Base-by-base conservation (phyloP, 1,140 invertebrate species). In the Cydia fagiglandana region DNA sequence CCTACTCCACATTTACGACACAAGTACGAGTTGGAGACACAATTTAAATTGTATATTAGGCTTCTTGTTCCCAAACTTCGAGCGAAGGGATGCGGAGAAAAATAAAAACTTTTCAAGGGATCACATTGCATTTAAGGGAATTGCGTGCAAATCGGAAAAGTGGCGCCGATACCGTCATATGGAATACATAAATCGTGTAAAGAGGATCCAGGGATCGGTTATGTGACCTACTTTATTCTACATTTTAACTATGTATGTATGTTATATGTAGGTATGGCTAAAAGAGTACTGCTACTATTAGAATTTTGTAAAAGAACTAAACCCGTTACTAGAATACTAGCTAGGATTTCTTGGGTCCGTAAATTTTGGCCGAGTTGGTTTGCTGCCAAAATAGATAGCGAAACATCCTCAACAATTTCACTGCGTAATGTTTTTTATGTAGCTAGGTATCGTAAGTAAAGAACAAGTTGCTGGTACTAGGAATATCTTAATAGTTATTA, bases 1-100 rank as follows among this genome's bases (percentile, higher is more conserved):
- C 80, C 77, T 74, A 56, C 38, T 73, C 75, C 75, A 73, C 81
- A 73, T 85, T 87, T 83, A 82, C 82, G 81, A 84, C 73, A 68
- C 80, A 76, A 84, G 85, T 83, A 83, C 81, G 79, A 84, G 76
- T 79, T 82, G 13, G 80, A 81, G 82, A 82, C 83, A 84, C 84
- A 85, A 70, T 70, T 70, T 70, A 70, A 70, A 70, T 70, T 70
- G 66, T 70, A 70, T 70, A 70, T 70, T 70, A 70, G 64, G 28
- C 30, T 68, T 68, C 75, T 76, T 75, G 66, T 38, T 77, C 50
- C 47, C 70, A 56, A 82, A 82, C 77, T 50, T 80, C 61, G 76
- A 75, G 64, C 61, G 74, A 80, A 78, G 64, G 79, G 79, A 80
- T 78, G 75, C 56, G 34, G 24, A 75, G 66, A 70, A 61, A 78